Conservation (phyloP, 2,113 vertebrate genomes). For the Centropus bengalensis region DNA sequence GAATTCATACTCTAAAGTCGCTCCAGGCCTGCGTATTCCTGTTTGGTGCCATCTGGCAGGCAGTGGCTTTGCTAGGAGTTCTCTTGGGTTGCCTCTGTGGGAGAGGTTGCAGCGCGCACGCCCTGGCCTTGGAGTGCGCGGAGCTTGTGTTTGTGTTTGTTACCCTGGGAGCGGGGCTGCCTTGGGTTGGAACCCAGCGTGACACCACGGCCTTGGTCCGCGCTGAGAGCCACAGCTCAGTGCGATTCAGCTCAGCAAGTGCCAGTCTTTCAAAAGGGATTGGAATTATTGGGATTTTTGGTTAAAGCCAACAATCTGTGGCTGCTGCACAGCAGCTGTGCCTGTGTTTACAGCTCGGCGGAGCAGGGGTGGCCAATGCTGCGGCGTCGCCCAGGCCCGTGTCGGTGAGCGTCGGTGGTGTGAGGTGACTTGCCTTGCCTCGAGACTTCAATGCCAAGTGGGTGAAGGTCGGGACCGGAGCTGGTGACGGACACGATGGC, state of each 20-base stretch:
- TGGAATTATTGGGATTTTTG: neutral
- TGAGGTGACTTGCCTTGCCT: neutral
- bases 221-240: neutral
- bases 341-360: neutral
- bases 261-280: neutral
- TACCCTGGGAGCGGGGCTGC: neutral
- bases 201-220: neutral
- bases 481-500: accelerated
- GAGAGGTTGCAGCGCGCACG: neutral
- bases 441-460: neutral
- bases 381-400: accelerated
- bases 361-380: neutral
- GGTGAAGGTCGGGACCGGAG: neutral
- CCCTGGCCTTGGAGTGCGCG: too few species aligned
- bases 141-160: too few species aligned
- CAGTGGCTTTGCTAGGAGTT: neutral
- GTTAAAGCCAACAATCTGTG: neutral
- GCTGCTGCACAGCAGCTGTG: neutral
- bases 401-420: neutral
- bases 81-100: neutral
- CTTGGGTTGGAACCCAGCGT: neutral
- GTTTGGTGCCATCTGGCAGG: neutral
- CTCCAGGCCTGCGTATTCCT: accelerated
- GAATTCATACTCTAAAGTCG: neutral
- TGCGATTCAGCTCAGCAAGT: accelerated